Conservation (phyloP, 2,888 invertebrate species). For the Maniola hyperantus region DNA sequence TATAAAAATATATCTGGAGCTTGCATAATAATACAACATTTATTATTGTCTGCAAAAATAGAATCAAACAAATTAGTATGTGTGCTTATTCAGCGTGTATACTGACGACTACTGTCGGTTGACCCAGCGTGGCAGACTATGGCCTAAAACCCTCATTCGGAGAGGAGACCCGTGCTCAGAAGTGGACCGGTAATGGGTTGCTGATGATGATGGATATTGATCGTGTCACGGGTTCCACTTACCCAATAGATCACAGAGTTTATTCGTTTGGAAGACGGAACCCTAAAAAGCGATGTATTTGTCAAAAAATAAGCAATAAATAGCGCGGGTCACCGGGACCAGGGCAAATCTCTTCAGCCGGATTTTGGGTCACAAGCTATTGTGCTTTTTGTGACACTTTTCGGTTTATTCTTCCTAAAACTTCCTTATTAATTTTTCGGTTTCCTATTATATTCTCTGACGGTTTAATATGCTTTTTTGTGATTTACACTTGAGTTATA, state of each 20-base stretch:
- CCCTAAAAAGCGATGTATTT: constrained; percentile 17
- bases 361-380: constrained; percentile 28
- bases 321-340: constrained; percentile 20
- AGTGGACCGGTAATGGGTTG: too few relatives aligned
- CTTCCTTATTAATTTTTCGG: constrained; percentile 19
- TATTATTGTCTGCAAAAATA: too few relatives aligned
- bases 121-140: too few relatives aligned
- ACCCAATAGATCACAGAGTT: neutral
- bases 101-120: too few relatives aligned
- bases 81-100: too few relatives aligned
- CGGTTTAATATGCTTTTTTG: constrained; percentile 9
- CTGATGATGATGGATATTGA: too few relatives aligned
- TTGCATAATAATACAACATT: too few relatives aligned
- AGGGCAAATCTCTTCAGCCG: constrained; percentile 15
- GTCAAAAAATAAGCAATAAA: constrained; percentile 24
- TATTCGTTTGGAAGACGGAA: neutral
- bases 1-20: too few relatives aligned
- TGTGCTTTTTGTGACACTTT: constrained; percentile 17
- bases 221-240: too few relatives aligned
- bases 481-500: constrained; percentile 3
- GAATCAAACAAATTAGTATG: too few relatives aligned
- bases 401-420: constrained; percentile 9
- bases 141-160: too few relatives aligned
- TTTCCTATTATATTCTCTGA: neutral
- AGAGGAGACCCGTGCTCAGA: too few relatives aligned